These are phyloP conservation scores for Brachionus asplanchnoidis DNA, from an alignment of 1,140 invertebrate species.

Conservation along the genomic window DNA sequence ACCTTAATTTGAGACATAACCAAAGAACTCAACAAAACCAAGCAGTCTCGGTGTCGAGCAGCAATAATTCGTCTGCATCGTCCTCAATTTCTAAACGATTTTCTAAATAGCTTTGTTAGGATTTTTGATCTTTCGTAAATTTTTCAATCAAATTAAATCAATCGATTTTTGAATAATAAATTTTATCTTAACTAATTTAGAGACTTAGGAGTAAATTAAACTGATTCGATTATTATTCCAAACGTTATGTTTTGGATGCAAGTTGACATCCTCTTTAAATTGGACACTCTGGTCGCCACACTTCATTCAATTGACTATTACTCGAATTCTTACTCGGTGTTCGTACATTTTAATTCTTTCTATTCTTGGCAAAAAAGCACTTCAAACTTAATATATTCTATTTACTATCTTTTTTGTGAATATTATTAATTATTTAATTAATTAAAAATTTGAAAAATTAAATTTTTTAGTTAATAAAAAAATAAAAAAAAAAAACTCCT, in stretches of 20 bases:
- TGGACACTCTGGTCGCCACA: background rate
- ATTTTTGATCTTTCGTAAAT: background rate
- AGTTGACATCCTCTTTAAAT: background rate
- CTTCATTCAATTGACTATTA: background rate
- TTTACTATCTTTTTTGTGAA: constrained; percentile 5
- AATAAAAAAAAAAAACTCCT: background rate
- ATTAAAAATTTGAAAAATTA: constrained; percentile 10
- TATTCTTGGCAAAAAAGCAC: background rate
- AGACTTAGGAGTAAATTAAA: background rate
- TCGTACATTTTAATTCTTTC: background rate
- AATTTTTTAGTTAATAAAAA: constrained; percentile 28
- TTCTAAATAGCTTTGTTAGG: constrained; percentile 10
- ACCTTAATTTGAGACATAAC: background rate
- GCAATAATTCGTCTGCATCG: background rate
- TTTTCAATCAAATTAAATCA: constrained; percentile 19
- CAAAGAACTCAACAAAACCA: background rate
- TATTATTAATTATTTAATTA: constrained; percentile 35
- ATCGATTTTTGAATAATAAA: background rate
- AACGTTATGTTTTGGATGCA: background rate
- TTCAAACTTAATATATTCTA: background rate
- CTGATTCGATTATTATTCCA: background rate
- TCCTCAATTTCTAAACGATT: constrained; percentile 14
- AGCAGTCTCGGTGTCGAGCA: background rate
- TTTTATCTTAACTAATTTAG: background rate
- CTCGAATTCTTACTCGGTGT: constrained; percentile 17